phyloP scores from a whole-genome alignment of 2,113 vertebrate genomes.

The Coptodon bakossiorum region DNA sequence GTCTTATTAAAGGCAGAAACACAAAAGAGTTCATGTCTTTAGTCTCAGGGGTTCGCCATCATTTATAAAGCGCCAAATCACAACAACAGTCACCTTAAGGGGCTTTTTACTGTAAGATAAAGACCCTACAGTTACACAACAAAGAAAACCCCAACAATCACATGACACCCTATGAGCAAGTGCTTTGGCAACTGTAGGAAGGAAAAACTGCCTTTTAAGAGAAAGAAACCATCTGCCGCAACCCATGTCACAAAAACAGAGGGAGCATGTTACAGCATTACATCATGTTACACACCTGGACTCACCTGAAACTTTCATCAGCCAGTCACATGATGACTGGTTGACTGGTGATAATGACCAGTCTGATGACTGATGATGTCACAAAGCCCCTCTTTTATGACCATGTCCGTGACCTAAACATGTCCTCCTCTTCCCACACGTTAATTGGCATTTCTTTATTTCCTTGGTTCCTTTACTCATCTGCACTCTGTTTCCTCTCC shows the following conservation, averaged over 20 bases:
- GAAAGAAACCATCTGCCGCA: neutral
- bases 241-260: neutral
- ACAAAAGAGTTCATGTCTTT: neutral
- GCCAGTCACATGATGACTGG: neutral
- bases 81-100: neutral
- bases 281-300: neutral
- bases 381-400: neutral
- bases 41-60: neutral
- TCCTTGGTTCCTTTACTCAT: neutral
- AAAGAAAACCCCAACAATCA: neutral
- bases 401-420: neutral
- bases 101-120: neutral
- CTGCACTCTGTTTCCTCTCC: neutral
- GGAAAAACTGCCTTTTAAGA: neutral
- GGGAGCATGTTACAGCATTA: neutral
- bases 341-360: neutral
- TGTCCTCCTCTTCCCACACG: neutral
- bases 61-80: neutral
- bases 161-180: neutral
- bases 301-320: neutral
- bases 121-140: neutral
- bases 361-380: neutral
- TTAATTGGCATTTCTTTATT: neutral
- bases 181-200: neutral
- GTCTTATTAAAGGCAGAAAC: neutral